Conservation (phyloP, 2,888 invertebrate genomes). For the Platycnemis pennipes region DNA sequence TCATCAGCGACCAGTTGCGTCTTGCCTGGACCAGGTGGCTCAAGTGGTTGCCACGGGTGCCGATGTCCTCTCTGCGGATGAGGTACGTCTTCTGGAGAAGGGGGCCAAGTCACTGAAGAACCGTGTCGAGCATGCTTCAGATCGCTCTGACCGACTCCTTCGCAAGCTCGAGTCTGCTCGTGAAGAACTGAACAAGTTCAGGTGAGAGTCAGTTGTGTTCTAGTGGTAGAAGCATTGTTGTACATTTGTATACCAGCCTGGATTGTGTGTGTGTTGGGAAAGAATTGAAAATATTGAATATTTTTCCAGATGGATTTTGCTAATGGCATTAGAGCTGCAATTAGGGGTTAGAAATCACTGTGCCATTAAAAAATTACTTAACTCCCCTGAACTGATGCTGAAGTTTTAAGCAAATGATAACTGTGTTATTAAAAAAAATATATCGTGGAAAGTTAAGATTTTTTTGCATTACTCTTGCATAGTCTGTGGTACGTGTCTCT, state of each 20-base stretch:
- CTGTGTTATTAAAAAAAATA: too few relatives aligned
- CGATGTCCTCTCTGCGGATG: constrained; percentile 95
- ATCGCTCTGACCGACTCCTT: constrained; percentile 89
- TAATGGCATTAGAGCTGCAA: too few relatives aligned
- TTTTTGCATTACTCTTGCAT: too few relatives aligned
- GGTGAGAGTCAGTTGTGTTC: constrained; percentile 78
- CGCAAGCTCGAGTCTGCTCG: constrained; percentile 88
- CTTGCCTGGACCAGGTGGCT: constrained; percentile 93
- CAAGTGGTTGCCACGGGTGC: constrained; percentile 94
- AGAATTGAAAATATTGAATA: too few relatives aligned
- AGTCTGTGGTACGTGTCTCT: too few relatives aligned
- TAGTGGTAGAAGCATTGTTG: too few relatives aligned
- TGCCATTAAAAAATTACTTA: too few relatives aligned
- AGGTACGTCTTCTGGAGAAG: constrained; percentile 92
- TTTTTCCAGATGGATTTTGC: too few relatives aligned
- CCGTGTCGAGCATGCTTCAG: constrained; percentile 90
- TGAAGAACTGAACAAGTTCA: constrained; percentile 93
- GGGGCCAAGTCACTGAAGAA: constrained; percentile 91
- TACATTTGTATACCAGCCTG: background rate
- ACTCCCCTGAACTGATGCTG: too few relatives aligned
- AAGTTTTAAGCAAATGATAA: too few relatives aligned
- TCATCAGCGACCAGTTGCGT: constrained; percentile 90
- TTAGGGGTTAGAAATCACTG: too few relatives aligned
- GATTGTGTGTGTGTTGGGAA: background rate
- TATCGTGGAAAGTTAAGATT: too few relatives aligned